Conservation (phyloP, 2,113 vertebrate genomes). For the Dendropsophus ebraccatus region DNA sequence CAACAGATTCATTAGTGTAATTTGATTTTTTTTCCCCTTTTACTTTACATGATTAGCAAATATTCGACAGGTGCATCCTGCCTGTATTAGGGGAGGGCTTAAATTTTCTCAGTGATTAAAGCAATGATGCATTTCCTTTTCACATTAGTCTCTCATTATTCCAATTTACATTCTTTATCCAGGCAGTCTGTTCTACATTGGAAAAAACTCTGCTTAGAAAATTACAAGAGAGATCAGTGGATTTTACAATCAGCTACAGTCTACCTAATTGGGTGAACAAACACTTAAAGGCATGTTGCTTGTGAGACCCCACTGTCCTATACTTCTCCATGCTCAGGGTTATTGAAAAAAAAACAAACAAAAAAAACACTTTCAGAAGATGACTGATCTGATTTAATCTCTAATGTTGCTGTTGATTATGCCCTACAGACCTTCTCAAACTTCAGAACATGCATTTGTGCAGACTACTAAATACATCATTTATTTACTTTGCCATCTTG, state of each 20-base stretch:
- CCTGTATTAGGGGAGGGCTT: constrained; percentile 11
- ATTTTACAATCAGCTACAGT: constrained; percentile 2
- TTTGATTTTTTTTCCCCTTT: constrained; percentile 18
- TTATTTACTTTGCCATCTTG: background rate
- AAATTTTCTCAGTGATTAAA: constrained; percentile 20
- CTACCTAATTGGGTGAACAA: constrained; percentile 5
- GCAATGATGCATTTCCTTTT: constrained; percentile 39
- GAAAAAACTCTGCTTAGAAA: background rate
- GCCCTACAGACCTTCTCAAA: constrained; percentile 5
- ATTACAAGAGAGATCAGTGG: background rate
- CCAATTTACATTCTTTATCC: background rate
- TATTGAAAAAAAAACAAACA: background rate
- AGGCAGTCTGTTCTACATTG: background rate
- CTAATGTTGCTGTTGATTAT: constrained; percentile 32
- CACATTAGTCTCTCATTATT: constrained; percentile 37
- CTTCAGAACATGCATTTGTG: constrained; percentile 1
- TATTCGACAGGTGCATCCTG: constrained; percentile 52
- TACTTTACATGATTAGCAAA: constrained; percentile 55
- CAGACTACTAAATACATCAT: background rate
- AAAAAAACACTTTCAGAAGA: background rate
- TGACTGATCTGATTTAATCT: constrained; percentile 38
- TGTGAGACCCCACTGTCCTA: background rate
- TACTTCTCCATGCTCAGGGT: background rate
- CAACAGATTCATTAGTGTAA: constrained; percentile 55
- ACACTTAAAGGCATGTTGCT: background rate